Evolutionary conservation across 2,113 vertebrate genomes (phyloP), one percentile per base, ranked within the genome.

Genomic region (Urocitellus parryii): DNA sequence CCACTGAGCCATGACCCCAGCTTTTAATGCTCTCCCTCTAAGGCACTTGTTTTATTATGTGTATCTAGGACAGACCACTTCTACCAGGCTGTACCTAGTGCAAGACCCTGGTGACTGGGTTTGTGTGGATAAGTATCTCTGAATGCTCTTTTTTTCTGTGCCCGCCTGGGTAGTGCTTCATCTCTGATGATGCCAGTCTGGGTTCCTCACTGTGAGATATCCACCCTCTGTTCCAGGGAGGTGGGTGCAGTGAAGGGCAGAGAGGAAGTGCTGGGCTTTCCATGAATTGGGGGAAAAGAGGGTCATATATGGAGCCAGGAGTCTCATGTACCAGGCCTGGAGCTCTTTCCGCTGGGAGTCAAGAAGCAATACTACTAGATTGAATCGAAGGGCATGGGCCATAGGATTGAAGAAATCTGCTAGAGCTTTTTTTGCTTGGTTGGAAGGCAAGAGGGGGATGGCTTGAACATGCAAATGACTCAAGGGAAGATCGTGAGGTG

Each of bases 351-450:
- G 42, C 8, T 51, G 58, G 27, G 72, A 80, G 27, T 39, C 84
- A 32, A 80, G 29, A 48, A 17, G 32, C 85, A 34, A 58, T 86
- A 22, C 79, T 96, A 91, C 79, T 96, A 91, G 61, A 27, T 18
- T 73, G 70, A 73, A 56, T 53, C 45, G 18, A 37, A 89, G 61
- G 58, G 58, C 24, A 8, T 29, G 51, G 51, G 39, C 17, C 48
- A 0, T 0, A 4, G 79, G 61, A 39, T 20, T 68, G 25, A 78
- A 56, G 53, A 39, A 48, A 51, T 17, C 72, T 39, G 61, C 67
- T 87, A 91, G 95, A 67, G 12, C 18, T 72, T 77, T 90, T 81
- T 25, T 53, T 12, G 39, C 34, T 65, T 39, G 65, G 51, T 58
- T 65, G 79, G 74, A 90, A 84, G 20, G 39, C 67, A 39, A 74